Percentiles rank a stretch among this genome's conserved stretches.
phyloP scores from a whole-genome alignment of 1,140 invertebrate genomes.

The Pomacea maculata region DNA sequence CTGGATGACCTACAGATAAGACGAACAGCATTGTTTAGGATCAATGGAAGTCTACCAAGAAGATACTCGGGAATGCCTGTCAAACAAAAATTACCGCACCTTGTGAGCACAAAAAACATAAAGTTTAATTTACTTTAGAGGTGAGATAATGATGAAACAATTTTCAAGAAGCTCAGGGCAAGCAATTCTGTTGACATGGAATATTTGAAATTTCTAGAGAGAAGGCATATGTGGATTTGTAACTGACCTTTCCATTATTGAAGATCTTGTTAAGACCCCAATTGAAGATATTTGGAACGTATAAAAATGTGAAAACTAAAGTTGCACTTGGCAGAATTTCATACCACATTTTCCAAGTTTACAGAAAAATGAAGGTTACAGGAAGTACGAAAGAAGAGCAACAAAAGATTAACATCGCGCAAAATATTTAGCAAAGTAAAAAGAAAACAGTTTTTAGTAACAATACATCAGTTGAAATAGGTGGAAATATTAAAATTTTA shows the following conservation, averaged over 20 bases:
- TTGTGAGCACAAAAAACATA: too few species aligned
- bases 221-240: too few species aligned
- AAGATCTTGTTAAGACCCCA: slow-evolving; percentile 28
- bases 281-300: slow-evolving; percentile 18
- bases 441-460: not conserved
- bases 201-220: too few species aligned
- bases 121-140: too few species aligned
- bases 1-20: too few species aligned
- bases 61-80: too few species aligned
- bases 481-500: not conserved
- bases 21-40: too few species aligned
- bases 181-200: too few species aligned
- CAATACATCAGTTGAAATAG: not conserved
- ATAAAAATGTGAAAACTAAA: slow-evolving; percentile 34
- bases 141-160: too few species aligned
- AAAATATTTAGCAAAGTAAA: not conserved
- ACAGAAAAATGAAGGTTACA: slow-evolving; percentile 12
- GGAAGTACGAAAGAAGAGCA: slow-evolving; percentile 1
- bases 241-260: slow-evolving; percentile 36
- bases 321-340: slow-evolving; percentile 42
- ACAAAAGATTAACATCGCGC: not conserved
- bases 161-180: too few species aligned
- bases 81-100: too few species aligned
- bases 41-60: too few species aligned
- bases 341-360: slow-evolving; percentile 40